Conservation (phyloP, 2,797 vertebrate species). For the Emys orbicularis region DNA sequence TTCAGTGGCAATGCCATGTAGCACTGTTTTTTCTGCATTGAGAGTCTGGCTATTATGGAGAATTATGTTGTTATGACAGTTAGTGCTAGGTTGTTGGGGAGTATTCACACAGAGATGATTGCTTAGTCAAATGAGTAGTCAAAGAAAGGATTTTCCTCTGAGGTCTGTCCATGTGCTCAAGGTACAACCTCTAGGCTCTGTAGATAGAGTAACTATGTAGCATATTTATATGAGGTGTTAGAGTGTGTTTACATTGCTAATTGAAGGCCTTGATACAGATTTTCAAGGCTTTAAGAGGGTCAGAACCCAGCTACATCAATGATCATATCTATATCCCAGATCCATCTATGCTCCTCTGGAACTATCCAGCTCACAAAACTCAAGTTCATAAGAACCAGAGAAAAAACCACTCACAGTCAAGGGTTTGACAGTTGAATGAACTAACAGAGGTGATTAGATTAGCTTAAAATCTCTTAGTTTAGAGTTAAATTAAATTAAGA, state of each 20-base stretch:
- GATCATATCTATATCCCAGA: not conserved
- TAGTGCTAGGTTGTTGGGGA: not conserved
- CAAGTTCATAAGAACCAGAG: not conserved
- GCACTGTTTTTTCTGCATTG: not conserved
- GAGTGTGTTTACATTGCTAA: not conserved
- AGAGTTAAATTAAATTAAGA: not conserved
- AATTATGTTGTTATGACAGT: constrained; percentile 23
- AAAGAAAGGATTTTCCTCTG: not conserved
- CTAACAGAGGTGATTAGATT: not conserved
- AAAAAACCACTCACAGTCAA: not conserved
- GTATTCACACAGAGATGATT: not conserved
- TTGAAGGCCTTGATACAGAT: not conserved
- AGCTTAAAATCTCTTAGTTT: not conserved
- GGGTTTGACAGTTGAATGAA: not conserved
- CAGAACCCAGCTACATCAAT: not conserved
- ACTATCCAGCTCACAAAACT: not conserved
- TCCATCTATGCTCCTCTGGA: not conserved
- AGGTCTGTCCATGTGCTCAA: not conserved
- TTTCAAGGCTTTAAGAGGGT: not conserved
- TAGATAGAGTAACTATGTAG: not conserved
- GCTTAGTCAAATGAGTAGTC: not conserved
- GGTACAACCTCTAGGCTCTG: not conserved
- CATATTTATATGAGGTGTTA: not conserved
- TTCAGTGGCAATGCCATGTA: not conserved
- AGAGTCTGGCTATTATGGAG: not conserved